Conservation (phyloP, 2,113 vertebrate genomes). For the Quiscalus mexicanus region DNA sequence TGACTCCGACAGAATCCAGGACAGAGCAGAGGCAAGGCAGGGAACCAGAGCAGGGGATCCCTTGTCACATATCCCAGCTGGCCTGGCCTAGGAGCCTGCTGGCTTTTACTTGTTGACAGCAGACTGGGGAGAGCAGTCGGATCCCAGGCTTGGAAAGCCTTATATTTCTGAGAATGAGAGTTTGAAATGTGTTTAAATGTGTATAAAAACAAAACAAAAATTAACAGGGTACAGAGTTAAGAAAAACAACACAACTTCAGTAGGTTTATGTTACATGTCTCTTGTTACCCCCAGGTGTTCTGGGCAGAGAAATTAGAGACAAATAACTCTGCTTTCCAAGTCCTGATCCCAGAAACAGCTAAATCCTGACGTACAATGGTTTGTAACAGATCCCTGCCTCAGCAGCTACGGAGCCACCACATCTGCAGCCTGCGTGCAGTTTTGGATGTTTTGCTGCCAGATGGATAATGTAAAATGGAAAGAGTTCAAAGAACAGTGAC, state of each 20-base stretch:
- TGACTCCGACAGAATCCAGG: background rate
- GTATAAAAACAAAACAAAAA: background rate
- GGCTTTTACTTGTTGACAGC: background rate
- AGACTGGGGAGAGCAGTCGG: background rate
- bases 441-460: slow-evolving; percentile 37
- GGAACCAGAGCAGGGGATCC: background rate
- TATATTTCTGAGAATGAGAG: background rate
- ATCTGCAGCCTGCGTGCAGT: background rate
- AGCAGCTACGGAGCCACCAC: background rate
- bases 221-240: background rate
- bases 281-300: background rate
- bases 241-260: background rate
- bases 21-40: background rate
- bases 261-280: background rate
- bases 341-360: background rate
- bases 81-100: background rate
- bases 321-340: background rate
- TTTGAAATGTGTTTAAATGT: background rate
- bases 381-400: background rate
- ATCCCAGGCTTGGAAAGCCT: background rate
- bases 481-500: slow-evolving; percentile 53
- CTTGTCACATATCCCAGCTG: background rate
- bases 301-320: background rate
- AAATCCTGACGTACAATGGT: background rate
- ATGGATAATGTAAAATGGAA: slow-evolving; percentile 60